Conservation (phyloP, 2,113 vertebrate species). For the Rhinopomastus cyanomelas region DNA sequence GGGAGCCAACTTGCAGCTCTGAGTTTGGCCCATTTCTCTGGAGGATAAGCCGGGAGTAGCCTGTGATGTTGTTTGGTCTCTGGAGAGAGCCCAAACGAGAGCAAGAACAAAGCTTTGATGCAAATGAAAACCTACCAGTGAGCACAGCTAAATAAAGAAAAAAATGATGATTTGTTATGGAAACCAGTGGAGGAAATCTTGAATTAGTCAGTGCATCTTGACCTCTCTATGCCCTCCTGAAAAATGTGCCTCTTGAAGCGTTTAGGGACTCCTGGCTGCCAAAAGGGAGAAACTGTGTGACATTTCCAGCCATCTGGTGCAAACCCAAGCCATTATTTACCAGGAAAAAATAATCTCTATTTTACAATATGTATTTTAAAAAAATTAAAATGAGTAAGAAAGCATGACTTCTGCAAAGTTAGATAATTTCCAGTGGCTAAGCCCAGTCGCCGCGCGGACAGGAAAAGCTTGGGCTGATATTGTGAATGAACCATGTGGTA, state of each 20-base stretch:
- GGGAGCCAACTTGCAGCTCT: slow-evolving; percentile 17
- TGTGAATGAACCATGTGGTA: slow-evolving; percentile 68
- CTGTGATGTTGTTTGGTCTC: slow-evolving; percentile 60
- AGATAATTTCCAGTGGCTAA: slow-evolving; percentile 23
- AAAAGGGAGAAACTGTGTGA: neutral
- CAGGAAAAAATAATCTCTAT: neutral
- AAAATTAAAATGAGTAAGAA: neutral
- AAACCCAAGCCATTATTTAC: neutral
- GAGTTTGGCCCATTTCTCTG: slow-evolving; percentile 42
- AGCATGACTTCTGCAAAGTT: neutral
- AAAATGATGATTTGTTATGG: slow-evolving; percentile 63
- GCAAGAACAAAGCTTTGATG: slow-evolving; percentile 68
- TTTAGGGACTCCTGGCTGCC: neutral
- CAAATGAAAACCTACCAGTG: slow-evolving; percentile 58
- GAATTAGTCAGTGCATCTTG: slow-evolving; percentile 70
- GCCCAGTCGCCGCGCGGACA: neutral
- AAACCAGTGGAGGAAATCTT: slow-evolving; percentile 69
- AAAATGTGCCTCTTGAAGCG: slow-evolving; percentile 1
- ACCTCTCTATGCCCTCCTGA: slow-evolving; percentile 56
- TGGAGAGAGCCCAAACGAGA: slow-evolving; percentile 57
- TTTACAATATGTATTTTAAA: neutral
- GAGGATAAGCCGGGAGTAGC: slow-evolving; percentile 29
- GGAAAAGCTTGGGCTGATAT: slow-evolving; percentile 57
- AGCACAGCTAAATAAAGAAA: slow-evolving; percentile 66
- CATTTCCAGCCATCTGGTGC: slow-evolving; percentile 23